Evolutionary conservation across 2,797 vertebrate species (phyloP).

Genomic region (Vultur gryphus): DNA sequence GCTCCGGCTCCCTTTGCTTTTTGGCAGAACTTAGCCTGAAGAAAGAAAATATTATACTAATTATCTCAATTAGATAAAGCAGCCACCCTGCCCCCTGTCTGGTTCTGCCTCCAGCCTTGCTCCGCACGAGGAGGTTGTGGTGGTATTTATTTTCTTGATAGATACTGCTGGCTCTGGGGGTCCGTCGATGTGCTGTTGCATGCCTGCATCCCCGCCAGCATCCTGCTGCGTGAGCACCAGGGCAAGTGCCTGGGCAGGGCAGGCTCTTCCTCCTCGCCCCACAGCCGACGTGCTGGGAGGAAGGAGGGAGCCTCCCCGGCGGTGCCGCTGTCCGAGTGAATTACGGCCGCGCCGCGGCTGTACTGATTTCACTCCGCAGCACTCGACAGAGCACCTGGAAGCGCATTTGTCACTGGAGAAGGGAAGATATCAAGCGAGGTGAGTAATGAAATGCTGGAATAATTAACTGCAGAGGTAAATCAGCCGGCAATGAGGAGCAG

Average conservation of each 20-base stretch:
- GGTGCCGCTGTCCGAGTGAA: neutral
- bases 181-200: rapidly evolving
- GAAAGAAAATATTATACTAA: neutral
- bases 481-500: neutral
- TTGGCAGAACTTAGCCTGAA: neutral
- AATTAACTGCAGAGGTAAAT: neutral
- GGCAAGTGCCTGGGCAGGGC: neutral
- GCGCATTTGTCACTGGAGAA: neutral
- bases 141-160: too few relatives aligned
- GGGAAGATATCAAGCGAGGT: neutral
- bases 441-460: neutral
- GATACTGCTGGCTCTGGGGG: neutral
- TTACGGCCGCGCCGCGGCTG: neutral
- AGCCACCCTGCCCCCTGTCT: neutral
- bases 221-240: neutral
- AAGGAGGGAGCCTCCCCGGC: neutral
- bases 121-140: neutral
- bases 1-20: neutral
- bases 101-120: neutral
- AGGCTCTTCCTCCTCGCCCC: neutral
- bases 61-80: neutral
- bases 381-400: neutral
- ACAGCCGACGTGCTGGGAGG: neutral
- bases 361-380: neutral
- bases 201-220: neutral